Base-by-base conservation (phyloP, 2,113 vertebrate genomes). In the Carollia perspicillata region DNA sequence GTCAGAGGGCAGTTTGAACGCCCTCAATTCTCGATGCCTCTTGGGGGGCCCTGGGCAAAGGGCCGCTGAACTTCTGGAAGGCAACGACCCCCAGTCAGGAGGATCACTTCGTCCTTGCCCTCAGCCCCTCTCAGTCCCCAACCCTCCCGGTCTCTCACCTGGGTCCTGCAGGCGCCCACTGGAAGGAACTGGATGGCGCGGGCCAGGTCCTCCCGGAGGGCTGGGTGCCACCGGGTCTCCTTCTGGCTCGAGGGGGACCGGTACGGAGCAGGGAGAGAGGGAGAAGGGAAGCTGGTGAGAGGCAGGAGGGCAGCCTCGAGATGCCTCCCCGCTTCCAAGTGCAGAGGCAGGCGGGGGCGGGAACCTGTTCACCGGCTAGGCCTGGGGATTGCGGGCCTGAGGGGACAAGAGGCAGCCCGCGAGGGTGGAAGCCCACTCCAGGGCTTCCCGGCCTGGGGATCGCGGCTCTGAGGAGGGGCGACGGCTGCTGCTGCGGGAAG, bases 141-240 rank as follows among this genome's bases (percentile, higher is more conserved):
- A 51, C 37, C 13, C 8, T 7, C 30, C 7, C 17, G 8, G 47
- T 26, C 42, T 84, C 96, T 96, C 95, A 95, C 94, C 95, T 96
- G 95, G 53, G 75, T 93, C 74, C 71, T 22, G 92, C 77, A 37
- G 71, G 80, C 20, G 17, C 85, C 95, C 89, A 16, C 86, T 55
- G 96, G 63, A 91, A 69, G 69, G 49, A 93, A 85, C 65, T 5
- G 5, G 89, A 49, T 30, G 65, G 69, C 9, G n/a, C 5, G 0
- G 86, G 55, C 75, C 5, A 4, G 18, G 60, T 95, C 72, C n/a
- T 88, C 55, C 22, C 2, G 28, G 33, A 69, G 44, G 79, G 44
- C 37, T 71, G 89, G 68, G 26, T n/a, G 40, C 44, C 60, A 63
- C 47, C 18, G 5, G 66, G 68, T 49, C 53, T 87, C 83, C 71